These are phyloP conservation scores for Cricetomys ansorgei DNA, from an alignment of 2,113 vertebrate species.

Conservation along the genomic window DNA sequence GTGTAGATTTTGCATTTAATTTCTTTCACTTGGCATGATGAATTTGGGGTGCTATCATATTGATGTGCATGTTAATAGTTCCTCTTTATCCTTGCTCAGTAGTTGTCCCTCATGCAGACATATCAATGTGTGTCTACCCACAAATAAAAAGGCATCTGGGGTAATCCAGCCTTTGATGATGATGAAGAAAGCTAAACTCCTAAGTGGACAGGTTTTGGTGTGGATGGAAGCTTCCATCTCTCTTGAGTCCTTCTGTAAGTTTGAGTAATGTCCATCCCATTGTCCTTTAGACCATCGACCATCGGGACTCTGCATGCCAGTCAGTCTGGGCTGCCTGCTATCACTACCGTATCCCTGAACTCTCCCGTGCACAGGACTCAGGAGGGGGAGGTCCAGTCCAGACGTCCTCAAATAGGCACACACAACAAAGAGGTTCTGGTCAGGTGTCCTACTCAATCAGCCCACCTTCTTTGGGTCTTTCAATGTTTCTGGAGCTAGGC, in stretches of 20 bases:
- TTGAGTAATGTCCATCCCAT: not conserved
- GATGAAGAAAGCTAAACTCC: not conserved
- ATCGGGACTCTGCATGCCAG: not conserved
- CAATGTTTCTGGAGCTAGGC: not conserved
- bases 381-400: not conserved
- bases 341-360: no score
- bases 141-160: not conserved
- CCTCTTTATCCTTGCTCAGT: not conserved
- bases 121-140: not conserved
- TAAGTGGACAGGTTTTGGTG: not conserved
- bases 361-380: not conserved
- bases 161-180: not conserved
- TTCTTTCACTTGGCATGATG: not conserved
- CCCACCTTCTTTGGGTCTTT: not conserved
- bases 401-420: not conserved
- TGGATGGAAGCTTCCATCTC: not conserved
- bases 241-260: not conserved
- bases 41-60: not conserved
- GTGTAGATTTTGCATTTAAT: fast-evolving
- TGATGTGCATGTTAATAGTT: fast-evolving
- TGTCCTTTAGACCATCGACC: not conserved
- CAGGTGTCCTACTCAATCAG: not conserved
- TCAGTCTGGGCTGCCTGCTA: not conserved
- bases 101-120: not conserved
- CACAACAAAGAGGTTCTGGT: not conserved